Evolutionary conservation across 2,113 vertebrate genomes (phyloP), one percentile per base, ranked within the genome.

Genomic region (Eonycteris spelaea): DNA sequence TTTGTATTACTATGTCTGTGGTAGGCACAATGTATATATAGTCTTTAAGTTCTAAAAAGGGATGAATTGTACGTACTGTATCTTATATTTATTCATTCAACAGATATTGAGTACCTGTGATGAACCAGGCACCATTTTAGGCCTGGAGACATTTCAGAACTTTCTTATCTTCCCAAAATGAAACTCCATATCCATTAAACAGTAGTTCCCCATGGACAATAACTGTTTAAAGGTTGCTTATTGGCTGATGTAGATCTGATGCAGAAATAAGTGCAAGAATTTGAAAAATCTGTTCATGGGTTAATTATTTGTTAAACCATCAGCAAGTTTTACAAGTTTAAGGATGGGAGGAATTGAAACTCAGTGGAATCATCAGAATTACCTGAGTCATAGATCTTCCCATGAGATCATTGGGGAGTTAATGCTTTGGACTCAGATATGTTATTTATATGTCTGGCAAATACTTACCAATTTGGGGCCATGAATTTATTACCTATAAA

Each of bases 21-120:
- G 40, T 55, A 65, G 61, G 59, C 7, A 82, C 48, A 63, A n/a
- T 26, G 51, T 51, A 55, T 43, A 63, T 53, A 40, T 10, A 73
- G 26, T 71, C 33, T 70, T 92, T 84, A 84, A 57, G 63, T 75
- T 78, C 78, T 90, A 51, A 77, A 85, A 84, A 70, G 10, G 28
- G 57, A 45, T 18, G 24, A 22, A n/a, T 57, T 95, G 51, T n/a
- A 70, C 40, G 18, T 65, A 65, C 55, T 59, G 7, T 67, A 6
- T 95, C 85, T 92, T 75, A 61, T 55, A n/a, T 86, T 95, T 59
- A 83, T 93, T 77, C 24, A 77, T 87, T 95, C 2, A 67, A 43
- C 33, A 63, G 14, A 86, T 40, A 63, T 15, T 92, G n/a, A 90
- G 35, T 83, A 11, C 12, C 7, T 38, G 0, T 51, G 12, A n/a